Percentiles rank a stretch among this genome's conserved stretches.
Conservation (phyloP, 2,888 invertebrate genomes). For the Norana najaformis region DNA sequence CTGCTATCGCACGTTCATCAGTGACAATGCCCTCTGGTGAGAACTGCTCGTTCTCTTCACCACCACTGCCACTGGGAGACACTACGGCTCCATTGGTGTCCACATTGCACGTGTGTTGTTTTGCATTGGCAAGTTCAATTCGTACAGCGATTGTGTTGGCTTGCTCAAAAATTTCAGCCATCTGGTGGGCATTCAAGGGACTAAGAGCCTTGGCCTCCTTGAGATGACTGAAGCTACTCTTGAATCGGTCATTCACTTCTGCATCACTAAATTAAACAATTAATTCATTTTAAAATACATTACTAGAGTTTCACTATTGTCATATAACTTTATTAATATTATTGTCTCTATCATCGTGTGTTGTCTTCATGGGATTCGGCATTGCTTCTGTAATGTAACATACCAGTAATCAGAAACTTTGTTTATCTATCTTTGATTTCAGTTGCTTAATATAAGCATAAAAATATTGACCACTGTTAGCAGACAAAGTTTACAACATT, state of each 20-base stretch:
- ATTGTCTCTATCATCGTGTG: not conserved
- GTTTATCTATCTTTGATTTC: not conserved
- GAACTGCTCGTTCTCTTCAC: not conserved
- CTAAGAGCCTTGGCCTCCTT: not conserved
- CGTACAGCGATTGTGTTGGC: slow-evolving; percentile 27
- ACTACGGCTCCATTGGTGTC: not conserved
- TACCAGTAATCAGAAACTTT: too few species aligned
- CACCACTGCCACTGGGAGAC: not conserved
- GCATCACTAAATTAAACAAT: not conserved
- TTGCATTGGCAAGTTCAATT: slow-evolving; percentile 23
- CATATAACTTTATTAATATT: not conserved
- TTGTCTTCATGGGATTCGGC: not conserved
- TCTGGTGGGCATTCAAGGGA: slow-evolving; percentile 23
- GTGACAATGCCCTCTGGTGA: not conserved
- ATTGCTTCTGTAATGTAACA: too few species aligned
- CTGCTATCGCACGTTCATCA: not conserved
- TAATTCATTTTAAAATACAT: not conserved
- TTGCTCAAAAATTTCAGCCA: slow-evolving; percentile 30
- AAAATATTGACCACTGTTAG: too few species aligned
- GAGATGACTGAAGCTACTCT: not conserved
- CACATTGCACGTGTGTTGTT: not conserved
- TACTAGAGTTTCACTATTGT: not conserved
- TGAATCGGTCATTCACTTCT: not conserved
- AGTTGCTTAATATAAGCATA: too few species aligned
- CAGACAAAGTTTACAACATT: not conserved